Evolutionary conservation across 1,140 invertebrate species (phyloP), one percentile per base, ranked within the genome.

Genomic region (Brachionus asplanchnoidis): DNA sequence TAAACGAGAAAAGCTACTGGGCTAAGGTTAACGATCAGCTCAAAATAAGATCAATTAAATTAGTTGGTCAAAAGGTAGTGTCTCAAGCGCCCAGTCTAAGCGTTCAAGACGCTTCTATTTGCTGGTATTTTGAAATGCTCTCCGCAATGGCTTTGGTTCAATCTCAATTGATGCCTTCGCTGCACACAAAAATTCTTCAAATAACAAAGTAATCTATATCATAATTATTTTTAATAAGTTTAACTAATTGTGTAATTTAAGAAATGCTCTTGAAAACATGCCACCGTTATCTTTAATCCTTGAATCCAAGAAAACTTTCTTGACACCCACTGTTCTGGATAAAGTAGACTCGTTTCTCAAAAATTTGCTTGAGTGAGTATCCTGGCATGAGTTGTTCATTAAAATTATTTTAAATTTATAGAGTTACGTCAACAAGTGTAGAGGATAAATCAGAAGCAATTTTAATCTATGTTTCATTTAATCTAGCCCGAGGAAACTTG

Each of bases 81-180:
- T 26, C 20, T 8, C n/a, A 82, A 44, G 12, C 11, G 17, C 5
- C 53, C 11, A 44, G 65, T 12, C 6, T 42, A 26, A 65, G 50
- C 20, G 40, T 82, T 12, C 32, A 82, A 42, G 79, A 82, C 53
- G 53, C 65, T 44, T 60, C 79, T 36, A 42, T 82, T 44, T 82
- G 53, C n/a, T 82, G 79, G 53, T 82, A 65, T 26, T 82, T 82
- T 82, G 79, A 82, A 60, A 82, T 82, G 79, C 32, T 82, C 4
- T 65, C 79, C 1, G 32, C 79, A 23, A 60, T 82, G 26, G 79
- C 79, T 82, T 26, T 82, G 23, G 42, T 65, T 11, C 79, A 82
- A 68, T 65, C 53, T 40, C 53, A 82, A 36, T n/a, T 82, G 14
- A 65, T 68, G 50, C 79, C 79, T 20, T 32, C 79, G 0, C 42